Evolutionary conservation across 1,140 invertebrate species (phyloP), one percentile per base, ranked within the genome.

Genomic region (Pseudoatta argentina): DNA sequence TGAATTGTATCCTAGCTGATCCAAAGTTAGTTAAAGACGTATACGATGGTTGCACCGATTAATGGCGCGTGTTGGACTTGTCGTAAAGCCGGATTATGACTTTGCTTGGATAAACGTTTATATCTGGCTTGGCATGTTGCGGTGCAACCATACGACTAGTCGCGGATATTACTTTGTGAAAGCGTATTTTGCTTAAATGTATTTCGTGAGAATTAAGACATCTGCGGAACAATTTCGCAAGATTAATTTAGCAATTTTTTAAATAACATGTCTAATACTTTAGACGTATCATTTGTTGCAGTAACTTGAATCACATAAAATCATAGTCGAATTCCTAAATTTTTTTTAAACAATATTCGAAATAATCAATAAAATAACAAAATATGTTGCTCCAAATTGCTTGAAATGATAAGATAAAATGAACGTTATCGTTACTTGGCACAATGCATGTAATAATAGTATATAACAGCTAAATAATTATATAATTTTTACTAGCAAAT

Each of bases 21-120:
- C 5, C 8, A 12, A 34, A 24, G 30, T 48, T 57, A 71, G 30
- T 24, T 67, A 44, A 14, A 61, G 73, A 61, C 27, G 44, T 48
- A 21, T 27, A 30, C 27, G 59, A 63, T 27, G 39, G 14, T 64
- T 61, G 72, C 57, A 57, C 75, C 66, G 72, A 88, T 88, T 86
- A 88, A 86, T 64, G 71, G n/a, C 34, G 73, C 34, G 16, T 57
- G 64, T 73, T 82, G 18, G 66, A 30, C 78, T 87, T 72, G 87
- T 72, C 64, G 27, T 88, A 86, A 88, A 64, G 14, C 18, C 72
- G 53, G 44, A 77, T 86, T 76, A 88, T 66, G 83, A 66, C 79
- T 85, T 67, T 64, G 71, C 66, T 86, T 34, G 67, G 30, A 78
- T 86, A 88, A 88, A 88, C 72, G 75, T 88, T 88, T 88, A 88